Evolutionary conservation across 2,113 vertebrate genomes (phyloP).

Genomic region (Ophthalmolycus amberensis): DNA sequence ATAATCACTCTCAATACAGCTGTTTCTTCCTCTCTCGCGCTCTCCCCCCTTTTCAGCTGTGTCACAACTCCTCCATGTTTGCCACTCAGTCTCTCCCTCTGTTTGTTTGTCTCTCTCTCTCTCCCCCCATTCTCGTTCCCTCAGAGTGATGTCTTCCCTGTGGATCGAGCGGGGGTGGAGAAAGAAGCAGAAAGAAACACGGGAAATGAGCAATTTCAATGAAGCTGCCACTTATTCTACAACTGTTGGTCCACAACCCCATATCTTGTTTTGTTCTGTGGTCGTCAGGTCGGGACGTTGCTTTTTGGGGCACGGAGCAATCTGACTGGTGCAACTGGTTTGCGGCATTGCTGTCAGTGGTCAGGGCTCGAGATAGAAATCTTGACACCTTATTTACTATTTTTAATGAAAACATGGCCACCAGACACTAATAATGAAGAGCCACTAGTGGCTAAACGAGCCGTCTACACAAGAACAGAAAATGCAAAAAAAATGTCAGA

Average conservation of each 20-base stretch:
- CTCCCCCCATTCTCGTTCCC: slow-evolving; percentile 10
- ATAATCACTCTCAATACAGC: slow-evolving; percentile 52
- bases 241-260: slow-evolving; percentile 64
- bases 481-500: background rate
- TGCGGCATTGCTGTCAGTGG: slow-evolving; percentile 13
- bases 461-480: slow-evolving; percentile 5
- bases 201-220: slow-evolving; percentile 72
- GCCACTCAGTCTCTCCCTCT: slow-evolving; percentile 32
- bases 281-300: slow-evolving; percentile 58
- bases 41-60: slow-evolving; percentile 46
- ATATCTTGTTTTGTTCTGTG: slow-evolving; percentile 74
- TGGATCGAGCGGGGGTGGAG: slow-evolving; percentile 45
- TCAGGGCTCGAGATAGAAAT: slow-evolving; percentile 11
- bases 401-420: slow-evolving; percentile 30
- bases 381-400: slow-evolving; percentile 37
- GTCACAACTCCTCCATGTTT: slow-evolving; percentile 63
- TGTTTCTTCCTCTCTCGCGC: slow-evolving; percentile 28
- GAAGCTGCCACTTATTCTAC: slow-evolving; percentile 75
- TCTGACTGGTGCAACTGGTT: slow-evolving; percentile 57
- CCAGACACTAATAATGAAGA: slow-evolving; percentile 1
- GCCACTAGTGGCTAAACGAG: background rate
- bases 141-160: slow-evolving; percentile 44
- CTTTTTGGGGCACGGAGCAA: slow-evolving; percentile 53
- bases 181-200: slow-evolving; percentile 62
- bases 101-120: slow-evolving; percentile 41